These are phyloP conservation scores for Anaspis maculata DNA, from an alignment of 2,888 invertebrate genomes.

Conservation along the genomic window DNA sequence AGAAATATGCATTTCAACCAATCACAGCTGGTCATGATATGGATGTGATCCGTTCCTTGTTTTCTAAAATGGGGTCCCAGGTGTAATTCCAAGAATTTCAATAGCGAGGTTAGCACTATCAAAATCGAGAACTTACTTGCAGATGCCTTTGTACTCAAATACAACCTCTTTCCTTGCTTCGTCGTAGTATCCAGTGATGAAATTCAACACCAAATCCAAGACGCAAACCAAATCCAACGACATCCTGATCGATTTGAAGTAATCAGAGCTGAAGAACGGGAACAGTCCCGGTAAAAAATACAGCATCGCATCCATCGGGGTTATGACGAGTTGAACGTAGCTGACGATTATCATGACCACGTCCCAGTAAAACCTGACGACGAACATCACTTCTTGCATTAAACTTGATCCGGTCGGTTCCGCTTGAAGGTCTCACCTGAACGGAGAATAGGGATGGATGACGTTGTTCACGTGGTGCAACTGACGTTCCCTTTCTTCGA, in stretches of 20 bases:
- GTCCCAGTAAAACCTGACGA: neutral
- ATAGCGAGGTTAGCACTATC: too few relatives aligned
- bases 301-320: neutral
- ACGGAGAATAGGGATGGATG: neutral
- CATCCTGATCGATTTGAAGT: neutral
- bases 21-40: too few relatives aligned
- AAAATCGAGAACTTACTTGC: too few relatives aligned
- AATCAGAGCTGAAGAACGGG: neutral
- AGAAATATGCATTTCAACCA: too few relatives aligned
- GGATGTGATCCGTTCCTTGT: too few relatives aligned
- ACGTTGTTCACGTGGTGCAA: neutral
- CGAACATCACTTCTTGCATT: too few relatives aligned
- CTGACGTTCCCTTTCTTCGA: neutral
- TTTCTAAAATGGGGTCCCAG: too few relatives aligned
- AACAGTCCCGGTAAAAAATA: neutral
- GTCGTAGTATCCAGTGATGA: neutral
- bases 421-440: too few relatives aligned
- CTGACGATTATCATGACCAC: neutral
- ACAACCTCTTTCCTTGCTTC: neutral
- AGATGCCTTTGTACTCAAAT: neutral
- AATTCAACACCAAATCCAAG: neutral
- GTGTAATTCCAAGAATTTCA: too few relatives aligned
- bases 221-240: neutral
- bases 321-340: neutral
- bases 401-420: too few relatives aligned